Evolutionary conservation across 2,113 vertebrate species (phyloP), one percentile per base, ranked within the genome.

Genomic region (Amblyopsis rosae): DNA sequence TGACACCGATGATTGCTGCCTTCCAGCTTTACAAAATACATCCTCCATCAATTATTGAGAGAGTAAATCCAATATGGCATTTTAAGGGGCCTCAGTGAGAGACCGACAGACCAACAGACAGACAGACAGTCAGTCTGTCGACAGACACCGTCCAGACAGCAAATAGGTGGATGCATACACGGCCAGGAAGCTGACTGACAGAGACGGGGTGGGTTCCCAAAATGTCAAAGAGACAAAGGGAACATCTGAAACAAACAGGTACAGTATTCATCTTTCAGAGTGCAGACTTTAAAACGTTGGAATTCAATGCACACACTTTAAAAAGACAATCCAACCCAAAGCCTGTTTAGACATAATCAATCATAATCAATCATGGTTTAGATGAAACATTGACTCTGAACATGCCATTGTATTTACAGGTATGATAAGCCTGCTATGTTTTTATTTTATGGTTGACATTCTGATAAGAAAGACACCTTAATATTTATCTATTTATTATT

Each of bases 11-110:
- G 88, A 94, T 92, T 93, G 92, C 87, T 70, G 84, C 90, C 93
- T 93, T 93, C 94, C 88, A 91, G 88, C 91, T 92, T 93, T 93
- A 93, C 94, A 88, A 94, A 96, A 93, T 90, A 88, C 93, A 93
- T 93, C 91, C 90, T 81, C 84, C 70, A 89, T 96, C 90, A 95
- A 95, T 95, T 92, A 96, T 96, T 94, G 79, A 95, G 65, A 62
- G 77, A 84, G 86, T 83, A 92, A 93, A 93, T 93, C 92, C 92
- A 94, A 90, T 87, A 91, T 90, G 92, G 70, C 73, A 56, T 5
- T 10, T 78, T 87, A 73, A 75, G 90, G 89, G 89, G 72, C 83
- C 88, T 88, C 87, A 91, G 86, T 85, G 78, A 87, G 35, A 8
- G 35, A 41, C 69, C 81, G 80, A 89, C 77, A 66, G 78, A 91